Evolutionary conservation across 2,113 vertebrate genomes (phyloP).

Genomic region (Pyxicephalus adspersus): DNA sequence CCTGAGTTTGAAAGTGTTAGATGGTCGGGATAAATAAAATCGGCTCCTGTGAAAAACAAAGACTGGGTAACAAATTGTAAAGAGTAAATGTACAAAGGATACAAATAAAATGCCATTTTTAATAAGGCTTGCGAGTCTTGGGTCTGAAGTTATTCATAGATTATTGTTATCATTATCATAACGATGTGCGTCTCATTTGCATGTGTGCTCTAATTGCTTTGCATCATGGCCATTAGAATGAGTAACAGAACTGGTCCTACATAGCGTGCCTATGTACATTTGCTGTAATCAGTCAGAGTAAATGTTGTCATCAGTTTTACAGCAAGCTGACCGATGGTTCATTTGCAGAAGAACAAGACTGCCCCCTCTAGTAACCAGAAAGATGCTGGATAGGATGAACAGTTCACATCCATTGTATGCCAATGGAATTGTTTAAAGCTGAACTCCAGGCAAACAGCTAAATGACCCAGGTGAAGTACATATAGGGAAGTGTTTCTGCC

Average conservation of each 20-base stretch:
- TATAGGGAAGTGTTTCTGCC: no score
- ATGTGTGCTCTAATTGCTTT: conserved; percentile 6
- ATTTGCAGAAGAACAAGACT: conserved; percentile 5
- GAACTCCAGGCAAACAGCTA: no score
- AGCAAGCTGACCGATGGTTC: not conserved
- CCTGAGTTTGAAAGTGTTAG: conserved; percentile 12
- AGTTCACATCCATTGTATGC: not conserved
- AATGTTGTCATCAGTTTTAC: not conserved
- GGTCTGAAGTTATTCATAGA: conserved; percentile 13
- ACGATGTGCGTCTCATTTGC: conserved; percentile 15
- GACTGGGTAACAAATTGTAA: not conserved
- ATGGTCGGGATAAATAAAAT: conserved; percentile 27
- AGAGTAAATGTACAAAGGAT: not conserved
- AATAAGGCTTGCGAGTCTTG: not conserved
- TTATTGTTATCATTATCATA: conserved; percentile 31
- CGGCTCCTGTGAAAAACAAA: not conserved
- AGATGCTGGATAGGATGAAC: conserved; percentile 6
- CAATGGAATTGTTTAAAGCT: no score
- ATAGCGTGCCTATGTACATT: not conserved
- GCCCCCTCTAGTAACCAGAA: conserved; percentile 31
- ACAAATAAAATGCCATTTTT: conserved; percentile 13
- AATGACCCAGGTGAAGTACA: no score
- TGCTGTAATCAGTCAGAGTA: not conserved
- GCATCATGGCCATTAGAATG: conserved; percentile 35
- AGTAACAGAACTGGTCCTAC: conserved; percentile 15